These are phyloP conservation scores for Gymnothorax reevesii DNA, from an alignment of 2,797 vertebrate genomes.

Conservation along the genomic window DNA sequence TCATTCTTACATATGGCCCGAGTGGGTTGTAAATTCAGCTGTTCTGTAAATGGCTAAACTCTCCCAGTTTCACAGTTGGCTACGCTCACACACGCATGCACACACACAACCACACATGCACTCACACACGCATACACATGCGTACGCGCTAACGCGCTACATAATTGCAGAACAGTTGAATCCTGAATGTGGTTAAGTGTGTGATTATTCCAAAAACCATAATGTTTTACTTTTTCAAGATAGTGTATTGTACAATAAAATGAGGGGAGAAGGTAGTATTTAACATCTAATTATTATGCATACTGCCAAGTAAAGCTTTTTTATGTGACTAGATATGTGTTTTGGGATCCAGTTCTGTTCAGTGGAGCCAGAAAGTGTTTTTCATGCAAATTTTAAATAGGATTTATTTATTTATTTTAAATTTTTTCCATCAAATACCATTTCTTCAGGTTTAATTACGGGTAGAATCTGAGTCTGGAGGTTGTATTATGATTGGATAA, in stretches of 20 bases:
- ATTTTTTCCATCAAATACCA: background rate
- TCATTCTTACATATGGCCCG: slow-evolving; percentile 33
- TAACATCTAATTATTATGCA: background rate
- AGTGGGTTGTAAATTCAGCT: slow-evolving; percentile 22
- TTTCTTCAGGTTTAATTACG: background rate
- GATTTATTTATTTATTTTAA: background rate
- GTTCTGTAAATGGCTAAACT: slow-evolving; percentile 28
- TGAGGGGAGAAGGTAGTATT: background rate
- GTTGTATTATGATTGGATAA: background rate
- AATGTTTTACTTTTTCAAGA: background rate
- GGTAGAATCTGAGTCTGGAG: background rate
- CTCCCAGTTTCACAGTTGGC: background rate
- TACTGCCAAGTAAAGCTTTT: background rate
- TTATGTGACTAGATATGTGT: background rate
- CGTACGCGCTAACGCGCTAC: too few species aligned
- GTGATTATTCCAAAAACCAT: background rate
- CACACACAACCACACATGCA: background rate
- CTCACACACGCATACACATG: background rate
- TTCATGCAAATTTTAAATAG: background rate
- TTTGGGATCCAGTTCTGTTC: background rate
- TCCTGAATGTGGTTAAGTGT: background rate
- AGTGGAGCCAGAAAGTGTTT: background rate
- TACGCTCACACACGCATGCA: too few species aligned
- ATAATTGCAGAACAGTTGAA: too few species aligned
- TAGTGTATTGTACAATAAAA: background rate